Conservation (phyloP, 2,888 invertebrate genomes). For the Eurytoma californica region DNA sequence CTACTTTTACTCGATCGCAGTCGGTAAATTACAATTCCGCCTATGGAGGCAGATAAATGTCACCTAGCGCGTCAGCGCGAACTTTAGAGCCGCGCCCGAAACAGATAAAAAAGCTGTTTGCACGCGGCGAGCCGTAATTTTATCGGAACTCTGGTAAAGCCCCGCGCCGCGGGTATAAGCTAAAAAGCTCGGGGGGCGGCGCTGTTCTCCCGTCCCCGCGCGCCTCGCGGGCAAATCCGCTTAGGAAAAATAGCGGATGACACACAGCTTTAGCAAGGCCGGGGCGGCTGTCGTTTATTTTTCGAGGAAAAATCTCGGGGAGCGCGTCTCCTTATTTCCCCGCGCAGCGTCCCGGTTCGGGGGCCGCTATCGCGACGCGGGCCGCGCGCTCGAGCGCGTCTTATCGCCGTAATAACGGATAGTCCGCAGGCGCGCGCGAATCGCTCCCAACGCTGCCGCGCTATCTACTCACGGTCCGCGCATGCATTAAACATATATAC, state of each 20-base stretch:
- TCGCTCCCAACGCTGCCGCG: constrained; percentile 39
- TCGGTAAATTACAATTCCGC: no score
- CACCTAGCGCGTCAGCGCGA: no score
- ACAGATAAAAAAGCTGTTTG: constrained; percentile 23
- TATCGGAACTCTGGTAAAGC: constrained; percentile 41
- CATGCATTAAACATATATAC: constrained; percentile 48
- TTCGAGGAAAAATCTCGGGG: neutral
- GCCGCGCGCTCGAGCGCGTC: constrained; percentile 54
- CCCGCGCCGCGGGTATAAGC: constrained; percentile 24
- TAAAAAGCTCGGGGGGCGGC: constrained; percentile 27
- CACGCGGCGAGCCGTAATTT: constrained; percentile 33
- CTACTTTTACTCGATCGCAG: no score
- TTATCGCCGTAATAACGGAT: constrained; percentile 61
- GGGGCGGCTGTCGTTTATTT: constrained; percentile 34
- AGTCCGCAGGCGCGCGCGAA: constrained; percentile 51
- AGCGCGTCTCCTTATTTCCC: constrained; percentile 24
- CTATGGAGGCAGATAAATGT: no score
- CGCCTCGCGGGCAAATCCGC: constrained; percentile 38
- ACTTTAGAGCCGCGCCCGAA: neutral
- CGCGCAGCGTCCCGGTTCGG: neutral
- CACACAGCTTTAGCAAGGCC: constrained; percentile 31
- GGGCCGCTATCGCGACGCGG: neutral
- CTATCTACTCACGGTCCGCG: constrained; percentile 36
- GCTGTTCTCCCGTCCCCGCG: neutral
- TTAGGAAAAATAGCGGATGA: constrained; percentile 45